Evolutionary conservation across 2,888 invertebrate species (phyloP), one percentile per base, ranked within the genome.

Genomic region (Scelioninae gen. 1): DNA sequence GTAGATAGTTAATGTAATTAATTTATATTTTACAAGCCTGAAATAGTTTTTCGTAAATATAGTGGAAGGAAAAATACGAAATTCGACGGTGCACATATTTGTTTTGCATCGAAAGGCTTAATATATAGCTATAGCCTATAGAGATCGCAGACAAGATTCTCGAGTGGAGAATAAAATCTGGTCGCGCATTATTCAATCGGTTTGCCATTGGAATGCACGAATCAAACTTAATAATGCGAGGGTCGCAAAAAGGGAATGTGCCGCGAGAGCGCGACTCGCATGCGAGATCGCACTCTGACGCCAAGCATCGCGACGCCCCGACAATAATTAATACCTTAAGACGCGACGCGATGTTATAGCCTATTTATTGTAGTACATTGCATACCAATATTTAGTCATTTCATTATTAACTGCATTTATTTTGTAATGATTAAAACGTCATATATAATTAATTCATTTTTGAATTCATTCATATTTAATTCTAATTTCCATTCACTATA

Each of bases 191-290:
- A 91, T 91, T 91, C 90, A 87, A 90, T 90, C 90, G 90, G 87
- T 89, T 90, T 87, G 86, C 87, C 89, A 85, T 84, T 81, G 91
- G 91, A 90, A 91, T 91, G 90, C 89, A 82, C 85, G 88, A 90
- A 91, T 91, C 90, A 90, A 90, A 90, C 90, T 91, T 91, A 92
- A 92, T 91, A 91, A 91, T 88, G 89, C 88, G 87, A 83, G 68
- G 79, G 87, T 84, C 78, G 86, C 84, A 85, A 84, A 84, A 86
- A 86, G 86, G 85, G 86, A 84, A 85, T 85, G 86, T 83, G 82
- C 62, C 68, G 68, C 66, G 80, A 85, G 82, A 85, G 85, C 88
- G 87, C 87, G 88, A 83, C 83, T 85, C 83, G 88, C 88, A 88
- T 88, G 86, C 87, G 85, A 85, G 87, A 87, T 87, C 83, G 58